Evolutionary conservation across 2,888 invertebrate genomes (phyloP), one percentile per base, ranked within the genome.

Genomic region (Furcula furcula): DNA sequence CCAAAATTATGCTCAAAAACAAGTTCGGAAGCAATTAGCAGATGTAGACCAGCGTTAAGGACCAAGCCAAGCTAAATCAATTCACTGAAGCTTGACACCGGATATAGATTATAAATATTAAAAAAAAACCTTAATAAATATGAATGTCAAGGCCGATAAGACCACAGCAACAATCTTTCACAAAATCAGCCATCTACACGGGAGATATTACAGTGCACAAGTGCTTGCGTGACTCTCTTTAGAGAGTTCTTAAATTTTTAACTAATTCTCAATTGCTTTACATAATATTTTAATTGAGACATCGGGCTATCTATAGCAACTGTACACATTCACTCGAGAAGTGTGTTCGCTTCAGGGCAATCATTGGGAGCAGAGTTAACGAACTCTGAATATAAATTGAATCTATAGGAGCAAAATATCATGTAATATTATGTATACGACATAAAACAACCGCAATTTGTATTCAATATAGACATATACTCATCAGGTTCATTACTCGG

Each of bases 1-100:
- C 83, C 74, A 69, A 82, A 86, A 85, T 85, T 80, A 82, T 84
- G 78, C 74, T 76, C 74, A 74, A 84, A 84, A 87, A 86, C 85
- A 84, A 84, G 76, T 83, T 82, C 66, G 50, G 69, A 73, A 83
- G 79, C 78, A 85, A 85, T 86, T 85, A 83, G 77, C 78, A 80
- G 81, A 79, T 82, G 82, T 80, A 77, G 76, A 78, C 67, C 55
- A 61, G 67, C 76, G 65, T 74, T 74, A 70, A 72, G 65, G 70
- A 76, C 66, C 61, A 1, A 16, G 16, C 16, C 6, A 49, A 58
- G 66, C 65, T 74, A 65, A 76, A 73, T 61, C 66, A 63, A 65
- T 72, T 76, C 65, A 66, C 58, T 55, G 48, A 63, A 67, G 58
- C 65, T 61, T 53, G 57, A 61, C 54, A 49, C 34, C 46, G 46